phyloP scores from a whole-genome alignment of 30 jellyfish, hydroid and myxozoan genomes.

The Rhopilema esculentum region DNA sequence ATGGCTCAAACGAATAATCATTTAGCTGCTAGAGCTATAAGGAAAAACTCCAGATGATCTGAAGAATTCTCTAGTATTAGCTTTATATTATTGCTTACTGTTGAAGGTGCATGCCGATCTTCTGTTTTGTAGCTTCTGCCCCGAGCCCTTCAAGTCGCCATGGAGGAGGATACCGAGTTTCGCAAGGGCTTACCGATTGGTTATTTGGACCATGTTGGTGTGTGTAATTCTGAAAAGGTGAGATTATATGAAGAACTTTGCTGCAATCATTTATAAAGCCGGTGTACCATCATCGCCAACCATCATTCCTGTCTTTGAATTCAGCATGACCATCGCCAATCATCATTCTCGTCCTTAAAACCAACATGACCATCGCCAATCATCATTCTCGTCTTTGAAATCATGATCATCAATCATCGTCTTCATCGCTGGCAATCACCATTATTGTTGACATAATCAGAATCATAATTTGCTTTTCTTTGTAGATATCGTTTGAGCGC shows the following conservation, averaged over 20 bases:
- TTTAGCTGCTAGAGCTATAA: too few species aligned
- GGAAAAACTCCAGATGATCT: too few species aligned
- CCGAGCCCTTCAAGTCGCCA: constrained; percentile 84
- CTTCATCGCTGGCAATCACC: not conserved
- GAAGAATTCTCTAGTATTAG: too few species aligned
- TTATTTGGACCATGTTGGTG: constrained; percentile 76
- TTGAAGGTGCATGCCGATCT: too few species aligned
- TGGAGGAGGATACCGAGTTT: constrained; percentile 89
- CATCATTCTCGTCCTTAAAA: not conserved
- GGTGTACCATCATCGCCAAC: not conserved
- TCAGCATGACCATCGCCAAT: not conserved
- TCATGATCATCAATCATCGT: not conserved
- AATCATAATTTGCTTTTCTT: not conserved
- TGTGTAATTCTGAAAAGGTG: constrained; percentile 90
- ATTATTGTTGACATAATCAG: not conserved
- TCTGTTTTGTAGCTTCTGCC: constrained; percentile 71
- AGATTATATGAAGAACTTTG: not conserved
- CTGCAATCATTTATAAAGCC: not conserved
- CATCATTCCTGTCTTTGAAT: not conserved
- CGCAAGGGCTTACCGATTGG: constrained; percentile 88
- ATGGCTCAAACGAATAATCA: too few species aligned
- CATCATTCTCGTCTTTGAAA: not conserved
- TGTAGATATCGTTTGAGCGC: constrained; percentile 64
- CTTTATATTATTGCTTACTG: too few species aligned
- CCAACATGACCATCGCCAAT: not conserved